Conservation (phyloP, 2,888 invertebrate species). For the Belgica antarctica region DNA sequence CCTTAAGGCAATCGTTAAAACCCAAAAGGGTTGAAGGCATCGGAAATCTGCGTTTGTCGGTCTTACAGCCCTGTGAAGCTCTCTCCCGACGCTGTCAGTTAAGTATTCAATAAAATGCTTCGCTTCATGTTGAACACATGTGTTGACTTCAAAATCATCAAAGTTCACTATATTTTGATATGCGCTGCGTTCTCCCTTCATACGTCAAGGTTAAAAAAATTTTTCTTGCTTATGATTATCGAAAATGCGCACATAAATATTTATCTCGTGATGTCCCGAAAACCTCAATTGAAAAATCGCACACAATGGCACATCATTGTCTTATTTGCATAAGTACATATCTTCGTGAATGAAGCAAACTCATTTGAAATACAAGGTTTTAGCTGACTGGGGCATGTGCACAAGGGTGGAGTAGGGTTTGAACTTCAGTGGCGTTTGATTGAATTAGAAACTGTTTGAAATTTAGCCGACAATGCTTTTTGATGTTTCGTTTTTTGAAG, state of each 20-base stretch:
- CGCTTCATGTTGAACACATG: conserved; percentile 17
- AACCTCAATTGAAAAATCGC: conserved; percentile 36
- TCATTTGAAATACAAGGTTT: conserved; percentile 15
- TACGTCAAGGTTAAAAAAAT: conserved; percentile 35
- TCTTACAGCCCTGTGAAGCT: background rate
- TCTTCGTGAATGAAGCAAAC: background rate
- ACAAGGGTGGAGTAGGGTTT: background rate
- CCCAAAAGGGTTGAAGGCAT: background rate
- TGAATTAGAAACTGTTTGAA: too few relatives aligned
- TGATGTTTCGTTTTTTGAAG: too few relatives aligned
- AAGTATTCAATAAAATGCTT: background rate
- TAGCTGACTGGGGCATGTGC: too few relatives aligned
- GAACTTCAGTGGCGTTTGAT: too few relatives aligned
- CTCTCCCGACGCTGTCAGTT: background rate
- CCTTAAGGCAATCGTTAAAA: background rate
- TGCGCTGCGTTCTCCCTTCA: background rate
- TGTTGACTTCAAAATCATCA: conserved; percentile 14
- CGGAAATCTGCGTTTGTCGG: background rate
- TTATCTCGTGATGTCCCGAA: conserved; percentile 2
- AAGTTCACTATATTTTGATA: conserved; percentile 15
- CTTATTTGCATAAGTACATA: background rate
- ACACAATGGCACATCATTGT: conserved; percentile 38
- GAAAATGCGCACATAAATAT: conserved; percentile 18
- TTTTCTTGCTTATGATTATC: background rate
- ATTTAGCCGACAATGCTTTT: too few relatives aligned